Base-by-base conservation (phyloP, 2,797 vertebrate species). In the Selene dorsalis region DNA sequence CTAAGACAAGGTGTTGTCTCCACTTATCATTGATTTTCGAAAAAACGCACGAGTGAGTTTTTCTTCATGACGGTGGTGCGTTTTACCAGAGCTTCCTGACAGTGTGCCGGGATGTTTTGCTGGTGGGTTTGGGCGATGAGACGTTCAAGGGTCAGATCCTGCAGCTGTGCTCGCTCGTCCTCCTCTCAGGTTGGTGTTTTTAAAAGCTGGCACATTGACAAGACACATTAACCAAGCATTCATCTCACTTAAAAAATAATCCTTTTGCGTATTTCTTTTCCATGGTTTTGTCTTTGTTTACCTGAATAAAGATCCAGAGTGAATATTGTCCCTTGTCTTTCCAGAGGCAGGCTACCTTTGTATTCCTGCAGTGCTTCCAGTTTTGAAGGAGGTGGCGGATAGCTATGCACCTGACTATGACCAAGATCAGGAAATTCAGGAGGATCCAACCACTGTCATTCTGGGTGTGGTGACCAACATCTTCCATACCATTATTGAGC, bases 401-500 rank as follows among this genome's bases (percentile, higher is more conserved):
- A 86, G 83, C 83, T 93, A 87, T 66, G 68, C 89, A 45, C 89
- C 87, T 30, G 89, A 91, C 50, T 92, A 90, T 61, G 55, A 48
- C 73, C 55, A 79, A 69, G 16, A 16, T 89, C 39, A 80, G 76
- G 88, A 82, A 22, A 47, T 81, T 20, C 67, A 71, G n/a, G 87
- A 88, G 45, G 89, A 94, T 59, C 70, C 92, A 0, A 24, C 90
- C 32, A 22, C 79, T 45, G 63, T 92, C 17, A 71, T 96, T 52
- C 89, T 96, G 71, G 84, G 91, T 1, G 86, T 93, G 77, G 90
- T 98, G 65, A 95, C 95, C 76, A 96, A 95, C 1, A 82, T 97
- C 43, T 99, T 99, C 91, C 96, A 98, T 89, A 97, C 96, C 86
- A 90, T 96, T 69, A 87, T 99, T 65, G 96, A 98, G 91, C 92